Percentiles rank a stretch among this genome's conserved stretches.
Conservation (phyloP, 2,113 vertebrate species). For the Chauna torquata region DNA sequence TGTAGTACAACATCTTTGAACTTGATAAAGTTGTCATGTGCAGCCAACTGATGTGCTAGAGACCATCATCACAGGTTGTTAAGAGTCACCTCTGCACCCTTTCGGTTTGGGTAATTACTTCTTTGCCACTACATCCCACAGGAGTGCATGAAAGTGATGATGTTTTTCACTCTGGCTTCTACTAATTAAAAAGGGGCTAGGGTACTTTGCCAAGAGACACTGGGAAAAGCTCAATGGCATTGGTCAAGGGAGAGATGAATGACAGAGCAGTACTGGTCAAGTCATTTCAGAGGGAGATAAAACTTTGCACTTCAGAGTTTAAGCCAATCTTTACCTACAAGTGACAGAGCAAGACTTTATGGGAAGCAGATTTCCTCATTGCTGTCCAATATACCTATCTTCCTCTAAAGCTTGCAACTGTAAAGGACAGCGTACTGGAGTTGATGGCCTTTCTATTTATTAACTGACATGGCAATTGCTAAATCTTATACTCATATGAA, state of each 20-base stretch:
- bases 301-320: background rate
- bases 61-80: background rate
- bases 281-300: background rate
- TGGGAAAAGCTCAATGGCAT: background rate
- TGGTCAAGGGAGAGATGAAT: background rate
- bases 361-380: background rate
- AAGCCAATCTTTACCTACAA: background rate
- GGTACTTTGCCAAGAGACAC: background rate
- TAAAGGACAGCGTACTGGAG: background rate
- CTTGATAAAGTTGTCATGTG: background rate
- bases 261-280: background rate
- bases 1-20: background rate
- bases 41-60: background rate
- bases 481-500: background rate
- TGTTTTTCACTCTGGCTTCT: background rate
- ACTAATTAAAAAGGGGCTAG: background rate
- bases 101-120: background rate
- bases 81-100: background rate
- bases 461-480: background rate
- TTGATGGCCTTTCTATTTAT: background rate
- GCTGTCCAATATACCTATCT: background rate
- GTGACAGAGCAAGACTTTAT: background rate
- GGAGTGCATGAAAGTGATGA: background rate
- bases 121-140: background rate
- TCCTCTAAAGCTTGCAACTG: background rate